Percentiles rank a stretch among this genome's conserved stretches.
These are phyloP conservation scores for Bucorvus abyssinicus DNA, from an alignment of 2,797 vertebrate species.

Conservation along the genomic window DNA sequence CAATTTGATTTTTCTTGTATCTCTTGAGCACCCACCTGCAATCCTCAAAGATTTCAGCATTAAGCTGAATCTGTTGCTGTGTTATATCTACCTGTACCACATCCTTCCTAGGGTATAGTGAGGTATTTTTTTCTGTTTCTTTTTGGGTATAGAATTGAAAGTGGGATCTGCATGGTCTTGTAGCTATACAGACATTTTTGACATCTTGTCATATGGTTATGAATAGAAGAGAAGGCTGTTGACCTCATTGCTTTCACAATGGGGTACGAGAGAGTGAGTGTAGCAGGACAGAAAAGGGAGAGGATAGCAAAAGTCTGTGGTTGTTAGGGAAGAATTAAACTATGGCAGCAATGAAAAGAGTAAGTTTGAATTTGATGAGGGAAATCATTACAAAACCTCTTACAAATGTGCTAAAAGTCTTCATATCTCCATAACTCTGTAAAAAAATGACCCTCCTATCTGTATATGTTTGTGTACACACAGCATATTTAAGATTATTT, in stretches of 20 bases:
- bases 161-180: background rate
- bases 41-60: background rate
- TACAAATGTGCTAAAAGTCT: background rate
- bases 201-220: background rate
- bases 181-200: background rate
- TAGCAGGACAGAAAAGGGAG: background rate
- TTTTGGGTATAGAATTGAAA: background rate
- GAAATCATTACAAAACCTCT: background rate
- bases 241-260: background rate
- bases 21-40: background rate
- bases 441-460: rapidly evolving
- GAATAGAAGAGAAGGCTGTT: background rate
- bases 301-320: background rate
- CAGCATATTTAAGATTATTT: background rate
- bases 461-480: background rate
- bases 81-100: background rate
- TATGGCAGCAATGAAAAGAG: background rate
- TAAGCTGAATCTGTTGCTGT: background rate
- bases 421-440: background rate
- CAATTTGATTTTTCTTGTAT: background rate
- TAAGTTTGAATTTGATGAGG: background rate
- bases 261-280: background rate
- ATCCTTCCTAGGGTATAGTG: background rate
- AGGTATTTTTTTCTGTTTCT: background rate
- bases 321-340: background rate